Evolutionary conservation across 2,797 vertebrate species (phyloP).

Genomic region (Pangasius sanitwongsei): DNA sequence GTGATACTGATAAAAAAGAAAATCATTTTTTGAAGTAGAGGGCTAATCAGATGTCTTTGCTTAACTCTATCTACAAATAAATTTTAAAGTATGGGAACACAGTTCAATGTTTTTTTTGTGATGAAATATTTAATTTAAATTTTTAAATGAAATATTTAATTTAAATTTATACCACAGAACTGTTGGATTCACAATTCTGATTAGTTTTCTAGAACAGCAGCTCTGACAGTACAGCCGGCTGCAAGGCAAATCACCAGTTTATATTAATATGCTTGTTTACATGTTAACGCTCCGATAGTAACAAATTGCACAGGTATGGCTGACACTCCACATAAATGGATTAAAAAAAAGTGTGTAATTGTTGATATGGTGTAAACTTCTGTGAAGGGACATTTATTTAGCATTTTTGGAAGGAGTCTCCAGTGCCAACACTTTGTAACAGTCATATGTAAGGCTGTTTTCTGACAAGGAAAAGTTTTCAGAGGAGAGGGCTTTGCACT

Average conservation of each 20-base stretch:
- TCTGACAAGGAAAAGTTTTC: background rate
- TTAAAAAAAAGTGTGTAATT: background rate
- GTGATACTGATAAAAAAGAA: conserved; percentile 81
- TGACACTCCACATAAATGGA: background rate
- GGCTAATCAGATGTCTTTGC: background rate
- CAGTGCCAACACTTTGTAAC: background rate
- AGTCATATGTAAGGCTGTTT: background rate
- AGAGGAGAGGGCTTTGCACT: background rate
- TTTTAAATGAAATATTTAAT: background rate
- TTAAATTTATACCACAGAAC: background rate
- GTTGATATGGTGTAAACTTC: background rate
- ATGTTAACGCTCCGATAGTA: background rate
- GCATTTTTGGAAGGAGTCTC: background rate
- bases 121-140: background rate
- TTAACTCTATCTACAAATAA: background rate
- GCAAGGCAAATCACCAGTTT: background rate
- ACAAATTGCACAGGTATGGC: background rate
- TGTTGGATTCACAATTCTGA: background rate
- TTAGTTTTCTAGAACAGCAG: background rate
- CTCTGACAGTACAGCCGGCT: background rate
- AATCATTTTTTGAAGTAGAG: background rate
- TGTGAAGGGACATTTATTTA: background rate
- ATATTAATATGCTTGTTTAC: background rate
- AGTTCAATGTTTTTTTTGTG: background rate
- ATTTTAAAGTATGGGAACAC: background rate